These are phyloP conservation scores for Melanostoma mellinum DNA, from an alignment of 2,888 invertebrate genomes.

Conservation along the genomic window DNA sequence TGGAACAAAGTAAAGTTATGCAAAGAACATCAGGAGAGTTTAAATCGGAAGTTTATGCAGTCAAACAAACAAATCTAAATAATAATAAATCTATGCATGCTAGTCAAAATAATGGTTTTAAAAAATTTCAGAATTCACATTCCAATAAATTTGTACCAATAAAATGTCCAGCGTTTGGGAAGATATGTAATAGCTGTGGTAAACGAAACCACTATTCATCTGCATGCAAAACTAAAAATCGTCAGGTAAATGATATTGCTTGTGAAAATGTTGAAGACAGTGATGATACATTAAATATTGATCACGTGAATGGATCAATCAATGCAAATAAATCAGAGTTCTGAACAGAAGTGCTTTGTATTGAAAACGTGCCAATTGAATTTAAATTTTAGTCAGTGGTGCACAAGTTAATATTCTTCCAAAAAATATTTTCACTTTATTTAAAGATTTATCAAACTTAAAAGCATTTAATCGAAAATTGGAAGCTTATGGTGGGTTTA, in stretches of 20 bases:
- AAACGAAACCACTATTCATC: conserved; percentile 9
- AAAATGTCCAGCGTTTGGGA: background rate
- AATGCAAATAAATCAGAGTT: conserved; percentile 15
- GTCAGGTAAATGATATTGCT: conserved; percentile 15
- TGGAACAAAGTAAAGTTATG: conserved; percentile 1
- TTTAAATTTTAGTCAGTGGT: conserved; percentile 15
- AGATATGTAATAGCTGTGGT: conserved; percentile 6
- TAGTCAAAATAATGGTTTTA: conserved; percentile 11
- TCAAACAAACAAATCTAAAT: conserved; percentile 1
- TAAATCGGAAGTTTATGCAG: no score
- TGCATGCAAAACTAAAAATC: background rate
- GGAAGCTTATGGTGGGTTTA: conserved; percentile 14
- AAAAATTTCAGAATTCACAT: conserved; percentile 14
- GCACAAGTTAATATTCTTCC: background rate
- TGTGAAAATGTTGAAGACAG: conserved; percentile 13
- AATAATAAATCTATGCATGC: conserved; percentile 1
- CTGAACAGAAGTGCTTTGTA: conserved; percentile 19
- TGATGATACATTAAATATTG: conserved; percentile 14
- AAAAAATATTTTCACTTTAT: conserved; percentile 10
- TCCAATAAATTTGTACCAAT: background rate
- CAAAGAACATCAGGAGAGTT: background rate
- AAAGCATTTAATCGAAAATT: conserved; percentile 8
- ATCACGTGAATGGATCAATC: conserved; percentile 15
- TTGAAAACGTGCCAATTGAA: conserved; percentile 19
- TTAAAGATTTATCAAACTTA: background rate